Evolutionary conservation across 2,113 vertebrate species (phyloP).

Genomic region (Dipodomys merriami): DNA sequence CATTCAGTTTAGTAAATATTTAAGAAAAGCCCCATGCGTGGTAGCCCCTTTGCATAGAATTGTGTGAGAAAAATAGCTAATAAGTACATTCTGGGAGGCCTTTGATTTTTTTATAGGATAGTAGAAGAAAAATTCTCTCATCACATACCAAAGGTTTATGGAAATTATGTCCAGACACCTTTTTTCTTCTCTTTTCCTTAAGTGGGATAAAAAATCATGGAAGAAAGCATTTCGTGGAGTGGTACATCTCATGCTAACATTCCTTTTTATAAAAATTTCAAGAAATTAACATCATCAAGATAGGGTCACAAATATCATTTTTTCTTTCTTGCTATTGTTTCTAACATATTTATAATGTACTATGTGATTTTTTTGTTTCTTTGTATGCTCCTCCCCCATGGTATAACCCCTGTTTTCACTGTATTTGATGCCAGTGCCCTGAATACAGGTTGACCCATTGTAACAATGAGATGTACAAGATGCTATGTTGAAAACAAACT

Average conservation of each 20-base stretch:
- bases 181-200: background rate
- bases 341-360: too few species aligned
- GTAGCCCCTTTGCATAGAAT: constrained; percentile 8
- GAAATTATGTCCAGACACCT: constrained; percentile 14
- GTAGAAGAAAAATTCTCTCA: background rate
- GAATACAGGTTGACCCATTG: too few species aligned
- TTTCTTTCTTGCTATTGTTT: too few species aligned
- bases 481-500: too few species aligned
- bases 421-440: too few species aligned
- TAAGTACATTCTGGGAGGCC: background rate
- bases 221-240: background rate
- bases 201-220: background rate
- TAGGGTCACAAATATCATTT: too few species aligned
- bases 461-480: too few species aligned
- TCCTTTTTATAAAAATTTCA: too few species aligned
- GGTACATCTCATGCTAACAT: background rate
- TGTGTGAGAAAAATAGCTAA: background rate
- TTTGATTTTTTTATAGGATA: background rate
- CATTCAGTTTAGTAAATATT: constrained; percentile 41
- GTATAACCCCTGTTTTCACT: too few species aligned
- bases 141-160: constrained; percentile 23
- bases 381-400: too few species aligned
- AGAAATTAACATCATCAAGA: too few species aligned
- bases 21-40: background rate
- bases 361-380: too few species aligned